phyloP scores from a whole-genome alignment of 2,888 invertebrate genomes.

The Oscheius myriophilus region DNA sequence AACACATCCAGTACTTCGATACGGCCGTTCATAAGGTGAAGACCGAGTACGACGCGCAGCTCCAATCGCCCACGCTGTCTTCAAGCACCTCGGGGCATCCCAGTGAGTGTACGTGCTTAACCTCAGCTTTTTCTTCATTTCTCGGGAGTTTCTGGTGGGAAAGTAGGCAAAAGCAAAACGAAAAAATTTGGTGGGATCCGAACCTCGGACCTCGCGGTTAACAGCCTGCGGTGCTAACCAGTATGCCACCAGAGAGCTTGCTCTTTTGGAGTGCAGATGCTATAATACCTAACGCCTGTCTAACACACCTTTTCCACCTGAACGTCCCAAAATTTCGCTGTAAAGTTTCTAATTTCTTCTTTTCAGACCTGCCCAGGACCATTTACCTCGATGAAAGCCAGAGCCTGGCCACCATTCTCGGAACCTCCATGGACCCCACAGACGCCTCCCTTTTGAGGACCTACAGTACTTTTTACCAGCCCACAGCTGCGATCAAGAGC shows the following conservation, averaged over 20 bases:
- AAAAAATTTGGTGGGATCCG: not conserved
- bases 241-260: not conserved
- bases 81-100: slow-evolving; percentile 47
- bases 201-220: not conserved
- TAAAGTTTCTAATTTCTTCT: too few species aligned
- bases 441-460: slow-evolving; percentile 43
- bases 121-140: slow-evolving; percentile 2
- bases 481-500: slow-evolving; percentile 47
- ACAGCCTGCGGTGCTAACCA: not conserved
- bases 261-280: too few species aligned
- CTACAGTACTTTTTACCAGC: slow-evolving; percentile 18
- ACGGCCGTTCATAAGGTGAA: slow-evolving; percentile 43
- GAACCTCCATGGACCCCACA: slow-evolving; percentile 55
- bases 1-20: slow-evolving; percentile 55
- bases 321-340: too few species aligned
- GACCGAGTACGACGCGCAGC: slow-evolving; percentile 56
- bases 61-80: slow-evolving; percentile 63
- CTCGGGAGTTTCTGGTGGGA: not conserved
- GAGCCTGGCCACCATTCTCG: slow-evolving; percentile 53
- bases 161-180: not conserved
- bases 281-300: too few species aligned
- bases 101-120: slow-evolving; percentile 33
- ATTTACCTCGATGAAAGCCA: slow-evolving; percentile 39
- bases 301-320: too few species aligned
- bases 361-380: too few species aligned